Conservation (phyloP, 2,113 vertebrate genomes). For the Neogobius melanostomus region DNA sequence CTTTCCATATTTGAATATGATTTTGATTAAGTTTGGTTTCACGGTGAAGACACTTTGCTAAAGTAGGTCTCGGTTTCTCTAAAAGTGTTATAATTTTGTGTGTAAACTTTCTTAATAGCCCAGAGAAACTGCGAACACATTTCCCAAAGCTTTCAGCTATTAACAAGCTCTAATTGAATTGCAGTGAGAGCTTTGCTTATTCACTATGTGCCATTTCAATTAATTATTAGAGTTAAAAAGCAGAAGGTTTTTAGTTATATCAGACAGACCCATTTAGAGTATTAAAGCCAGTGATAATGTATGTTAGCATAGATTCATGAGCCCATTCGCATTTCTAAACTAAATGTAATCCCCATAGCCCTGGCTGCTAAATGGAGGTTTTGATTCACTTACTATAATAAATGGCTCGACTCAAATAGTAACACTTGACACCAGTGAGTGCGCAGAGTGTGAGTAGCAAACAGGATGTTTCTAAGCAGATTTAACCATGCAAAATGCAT, state of each 20-base stretch:
- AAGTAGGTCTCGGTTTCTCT: slow-evolving; percentile 34
- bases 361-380: slow-evolving; percentile 70
- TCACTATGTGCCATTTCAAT: slow-evolving; percentile 78
- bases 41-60: slow-evolving; percentile 4
- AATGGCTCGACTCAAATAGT: slow-evolving; percentile 63
- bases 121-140: slow-evolving; percentile 72
- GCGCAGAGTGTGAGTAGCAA: slow-evolving; percentile 55
- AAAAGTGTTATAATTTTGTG: slow-evolving; percentile 36
- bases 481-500: slow-evolving; percentile 78
- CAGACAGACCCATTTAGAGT: slow-evolving; percentile 74
- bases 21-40: slow-evolving; percentile 7
- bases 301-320: slow-evolving; percentile 69
- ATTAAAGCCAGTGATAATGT: slow-evolving; percentile 78
- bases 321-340: slow-evolving; percentile 73
- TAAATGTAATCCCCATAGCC: slow-evolving; percentile 74
- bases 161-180: slow-evolving; percentile 80
- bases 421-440: slow-evolving; percentile 64
- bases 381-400: slow-evolving; percentile 71
- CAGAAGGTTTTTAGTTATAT: slow-evolving; percentile 74
- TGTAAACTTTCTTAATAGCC: slow-evolving; percentile 55
- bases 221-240: slow-evolving; percentile 78
- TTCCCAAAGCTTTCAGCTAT: slow-evolving; percentile 77
- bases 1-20: background rate
- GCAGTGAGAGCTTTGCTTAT: slow-evolving; percentile 72
- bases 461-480: slow-evolving; percentile 75